Evolutionary conservation across 2,797 vertebrate species (phyloP), one percentile per base, ranked within the genome.

Genomic region (Liasis olivaceus): DNA sequence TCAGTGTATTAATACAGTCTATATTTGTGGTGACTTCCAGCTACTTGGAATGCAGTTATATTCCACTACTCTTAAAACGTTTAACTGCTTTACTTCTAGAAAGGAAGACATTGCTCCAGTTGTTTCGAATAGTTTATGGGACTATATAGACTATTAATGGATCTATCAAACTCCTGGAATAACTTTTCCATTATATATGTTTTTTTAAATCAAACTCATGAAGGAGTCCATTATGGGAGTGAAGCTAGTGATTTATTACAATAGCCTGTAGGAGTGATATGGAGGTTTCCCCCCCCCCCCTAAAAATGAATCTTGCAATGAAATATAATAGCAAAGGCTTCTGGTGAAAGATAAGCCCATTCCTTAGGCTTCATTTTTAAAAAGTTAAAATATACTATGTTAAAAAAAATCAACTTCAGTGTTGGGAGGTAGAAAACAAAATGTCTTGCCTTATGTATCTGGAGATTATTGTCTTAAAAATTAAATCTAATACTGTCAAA

Each of bases 281-380:
- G 54, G 88, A 28, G 93, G 31, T 59, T 36, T 92, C 51, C 36
- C 58, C 56, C 26, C 58, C 1, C 56, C 13, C 12, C 1, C 36
- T 24, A 54, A 56, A 87, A 90, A 94, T 94, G 15, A 85, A 17
- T 60, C 84, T 63, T 86, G 89, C 91, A 93, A 91, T 87, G 85
- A 91, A 90, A 58, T 60, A 85, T 60, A 94, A 90, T 15, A 92
- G 28, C 59, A 94, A 60, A 89, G 72, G 13, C 3, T 95, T 42
- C 22, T 93, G 66, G 56, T 89, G 26, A 87, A 91, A 92, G 84
- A 92, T 89, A 87, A 93, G 54, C 60, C 90, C 69, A 15, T 92
- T 95, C 36, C 59, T 89, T 47, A 87, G 66, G 59, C 22, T 89
- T 89, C 63, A n/a, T 89, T 93, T 93, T 93, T 91, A 15, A 85